Base-by-base conservation (phyloP, 2,797 vertebrate genomes). In the Heliangelus exortis region DNA sequence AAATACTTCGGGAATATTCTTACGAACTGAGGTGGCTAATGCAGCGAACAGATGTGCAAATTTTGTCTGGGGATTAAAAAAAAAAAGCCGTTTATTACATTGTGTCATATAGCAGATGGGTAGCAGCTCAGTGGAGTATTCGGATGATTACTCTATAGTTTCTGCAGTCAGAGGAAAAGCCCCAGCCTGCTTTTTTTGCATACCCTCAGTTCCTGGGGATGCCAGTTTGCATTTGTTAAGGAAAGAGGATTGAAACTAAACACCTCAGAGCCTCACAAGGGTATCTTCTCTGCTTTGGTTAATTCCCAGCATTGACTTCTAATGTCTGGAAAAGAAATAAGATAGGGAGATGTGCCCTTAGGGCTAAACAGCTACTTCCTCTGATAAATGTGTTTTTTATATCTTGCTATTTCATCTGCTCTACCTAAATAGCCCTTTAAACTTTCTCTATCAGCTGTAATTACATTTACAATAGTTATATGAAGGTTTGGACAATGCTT, bases 21-120 rank as follows among this genome's bases (percentile, higher is more conserved):
- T 87, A n/a, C 75, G 89, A 84, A 33, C 75, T 79, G 76, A 94
- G 87, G 84, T 94, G 84, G 87, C 18, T 94, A 91, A 93, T 74
- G 72, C 54, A 51, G 34, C 86, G 78, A 96, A 75, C 92, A 96
- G 93, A 94, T 94, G 84, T 69, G 59, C 10, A 58, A 55, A 84
- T 93, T 91, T 89, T 94, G 66, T 75, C 73, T 81, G 55, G 87
- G 69, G 84, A 95, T 77, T 74, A 59, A 26, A 82, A 91, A 78
- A 26, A 74, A 91, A 93, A 69, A 39, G 36, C 45, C 83, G 47
- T 74, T 90, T 95, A 95, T 89, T 94, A 84, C 85, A 93, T 87
- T 58, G 69, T 87, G 81, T 89, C 87, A 45, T 92, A 83, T 92
- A 72, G 81, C 93, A 96, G 89, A 96, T 93, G 95, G 92, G 68